Evolutionary conservation across 2,113 vertebrate genomes (phyloP).

Genomic region (Coptodon rendalli): DNA sequence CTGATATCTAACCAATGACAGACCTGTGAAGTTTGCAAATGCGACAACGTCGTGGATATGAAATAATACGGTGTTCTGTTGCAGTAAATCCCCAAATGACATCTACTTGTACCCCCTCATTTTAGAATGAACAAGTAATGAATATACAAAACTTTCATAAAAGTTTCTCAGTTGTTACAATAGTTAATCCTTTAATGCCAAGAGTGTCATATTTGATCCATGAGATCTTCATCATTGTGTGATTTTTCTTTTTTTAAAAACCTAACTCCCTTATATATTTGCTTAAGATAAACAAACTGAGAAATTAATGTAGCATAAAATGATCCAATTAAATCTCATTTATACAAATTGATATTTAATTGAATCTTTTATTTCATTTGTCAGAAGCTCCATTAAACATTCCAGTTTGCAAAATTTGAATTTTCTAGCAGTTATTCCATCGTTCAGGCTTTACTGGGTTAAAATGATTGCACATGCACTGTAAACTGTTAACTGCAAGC

Average conservation of each 20-base stretch:
- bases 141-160: neutral
- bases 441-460: neutral
- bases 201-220: neutral
- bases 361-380: neutral
- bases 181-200: neutral
- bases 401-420: rapidly evolving
- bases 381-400: neutral
- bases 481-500: neutral
- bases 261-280: neutral
- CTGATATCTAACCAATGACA: neutral
- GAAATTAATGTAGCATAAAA: neutral
- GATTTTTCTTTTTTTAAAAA: neutral
- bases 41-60: neutral
- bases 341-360: neutral
- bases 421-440: neutral
- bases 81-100: neutral
- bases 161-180: neutral
- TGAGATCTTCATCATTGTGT: neutral
- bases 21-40: neutral
- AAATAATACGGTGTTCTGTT: neutral
- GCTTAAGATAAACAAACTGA: neutral
- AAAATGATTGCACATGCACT: neutral
- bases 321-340: rapidly evolving
- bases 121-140: neutral
- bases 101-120: neutral